These are phyloP conservation scores for Piprites chloris DNA, from an alignment of 2,113 vertebrate species.

Conservation along the genomic window DNA sequence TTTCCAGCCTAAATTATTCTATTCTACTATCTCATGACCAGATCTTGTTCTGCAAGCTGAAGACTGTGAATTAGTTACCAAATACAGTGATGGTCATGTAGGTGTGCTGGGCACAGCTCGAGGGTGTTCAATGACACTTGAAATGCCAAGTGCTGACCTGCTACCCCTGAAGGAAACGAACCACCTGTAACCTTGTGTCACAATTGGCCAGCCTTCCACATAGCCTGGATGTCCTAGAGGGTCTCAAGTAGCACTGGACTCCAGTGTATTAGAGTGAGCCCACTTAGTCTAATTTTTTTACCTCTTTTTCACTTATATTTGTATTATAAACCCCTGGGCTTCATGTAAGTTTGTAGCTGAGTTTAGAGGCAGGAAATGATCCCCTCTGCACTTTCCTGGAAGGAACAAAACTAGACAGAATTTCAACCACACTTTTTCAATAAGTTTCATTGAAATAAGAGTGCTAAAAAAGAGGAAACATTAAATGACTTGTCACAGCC, in stretches of 20 bases:
- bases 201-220: not conserved
- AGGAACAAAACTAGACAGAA: not conserved
- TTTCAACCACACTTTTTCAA: not conserved
- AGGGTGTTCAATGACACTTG: not conserved
- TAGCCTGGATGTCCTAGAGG: too few species aligned
- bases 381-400: not conserved
- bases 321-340: not conserved
- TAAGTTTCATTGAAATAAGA: not conserved
- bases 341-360: not conserved
- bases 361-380: not conserved
- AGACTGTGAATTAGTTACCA: not conserved
- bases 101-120: not conserved
- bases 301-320: not conserved
- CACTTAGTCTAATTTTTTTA: not conserved
- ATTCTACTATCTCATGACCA: not conserved
- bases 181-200: not conserved
- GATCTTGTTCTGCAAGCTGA: not conserved
- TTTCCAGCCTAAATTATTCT: not conserved
- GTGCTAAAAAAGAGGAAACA: not conserved
- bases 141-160: not conserved
- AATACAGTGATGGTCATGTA: not conserved
- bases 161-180: not conserved
- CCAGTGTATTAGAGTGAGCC: fast-evolving
- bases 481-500: not conserved
- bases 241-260: not conserved